Evolutionary conservation across 2,888 invertebrate species (phyloP), one percentile per base, ranked within the genome.

Genomic region (Brenthis daphne): DNA sequence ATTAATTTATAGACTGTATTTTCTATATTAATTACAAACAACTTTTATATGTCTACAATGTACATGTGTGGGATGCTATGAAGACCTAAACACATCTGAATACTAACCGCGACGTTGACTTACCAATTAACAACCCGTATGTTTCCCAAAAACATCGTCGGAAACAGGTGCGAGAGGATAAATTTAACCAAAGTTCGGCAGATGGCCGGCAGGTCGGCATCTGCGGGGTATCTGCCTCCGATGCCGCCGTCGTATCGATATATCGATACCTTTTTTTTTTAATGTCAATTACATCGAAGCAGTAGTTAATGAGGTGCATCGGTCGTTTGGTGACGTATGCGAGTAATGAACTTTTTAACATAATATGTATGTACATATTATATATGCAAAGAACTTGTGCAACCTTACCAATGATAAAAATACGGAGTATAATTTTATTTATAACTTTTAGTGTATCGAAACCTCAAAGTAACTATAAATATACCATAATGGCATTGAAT

Each of bases 121-220:
- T 50, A 50, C 50, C 60, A 60, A 60, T 60, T 60, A 60, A 60
- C 60, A 50, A 60, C 29, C 29, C 60, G 60, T 60, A 24, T 60
- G 33, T 60, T 60, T 47, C 47, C 54, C 64, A 64, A 64, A 64
- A 54, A 51, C 54, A 57, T 54, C 29, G 47, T 16, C 56, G 64
- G 61, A 53, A 58, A 65, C 70, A 70, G 70, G 70, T 68, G 70
- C 4, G 24, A 14, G 48, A 56, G 33, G 55, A 60, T 67, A 57
- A 54, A n/a, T 48, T 51, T 57, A 60, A 51, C 57, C 58, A 66
- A 66, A 66, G 54, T 60, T 51, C 65, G 68, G 65, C 70, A 70
- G 70, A 70, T 70, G 70, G 61, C 57, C 33, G 55, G 6, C 48
- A 48, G 20, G 13, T 53, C 37, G 63, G 20, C 63, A 63, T 51